phyloP scores from a whole-genome alignment of 2,888 invertebrate genomes.

The Acheta domesticus region DNA sequence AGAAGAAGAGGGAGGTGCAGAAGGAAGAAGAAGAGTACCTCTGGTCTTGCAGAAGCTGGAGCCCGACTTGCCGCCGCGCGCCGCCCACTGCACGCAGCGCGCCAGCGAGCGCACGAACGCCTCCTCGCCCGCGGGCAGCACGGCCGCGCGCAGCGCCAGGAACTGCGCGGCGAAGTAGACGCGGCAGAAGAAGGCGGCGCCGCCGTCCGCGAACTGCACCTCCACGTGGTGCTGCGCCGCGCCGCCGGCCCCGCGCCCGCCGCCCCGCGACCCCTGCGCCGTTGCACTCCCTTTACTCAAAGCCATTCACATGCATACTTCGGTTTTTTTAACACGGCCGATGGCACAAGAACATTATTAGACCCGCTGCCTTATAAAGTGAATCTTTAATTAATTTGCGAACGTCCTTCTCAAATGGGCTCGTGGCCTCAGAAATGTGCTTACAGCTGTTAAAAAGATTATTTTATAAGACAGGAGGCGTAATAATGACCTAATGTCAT shows the following conservation, averaged over 20 bases:
- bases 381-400: too few species aligned
- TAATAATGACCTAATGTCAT: too few species aligned
- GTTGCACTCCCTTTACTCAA: too few species aligned
- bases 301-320: too few species aligned
- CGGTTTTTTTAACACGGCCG: too few species aligned
- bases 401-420: too few species aligned
- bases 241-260: background rate
- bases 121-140: constrained; percentile 64
- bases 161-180: constrained; percentile 92
- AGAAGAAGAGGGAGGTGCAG: too few species aligned
- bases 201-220: constrained; percentile 56
- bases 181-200: constrained; percentile 82
- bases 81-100: constrained; percentile 85
- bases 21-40: constrained; percentile 30
- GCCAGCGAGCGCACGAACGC: constrained; percentile 82
- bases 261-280: background rate
- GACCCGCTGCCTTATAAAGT: too few species aligned
- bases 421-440: too few species aligned
- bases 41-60: constrained; percentile 92
- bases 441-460: too few species aligned
- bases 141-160: constrained; percentile 65
- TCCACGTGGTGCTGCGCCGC: constrained; percentile 38
- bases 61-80: constrained; percentile 95
- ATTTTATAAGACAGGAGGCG: too few species aligned
- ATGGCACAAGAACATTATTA: too few species aligned